Base-by-base conservation (phyloP, 2,113 vertebrate species). In the Pelecanus crispus region DNA sequence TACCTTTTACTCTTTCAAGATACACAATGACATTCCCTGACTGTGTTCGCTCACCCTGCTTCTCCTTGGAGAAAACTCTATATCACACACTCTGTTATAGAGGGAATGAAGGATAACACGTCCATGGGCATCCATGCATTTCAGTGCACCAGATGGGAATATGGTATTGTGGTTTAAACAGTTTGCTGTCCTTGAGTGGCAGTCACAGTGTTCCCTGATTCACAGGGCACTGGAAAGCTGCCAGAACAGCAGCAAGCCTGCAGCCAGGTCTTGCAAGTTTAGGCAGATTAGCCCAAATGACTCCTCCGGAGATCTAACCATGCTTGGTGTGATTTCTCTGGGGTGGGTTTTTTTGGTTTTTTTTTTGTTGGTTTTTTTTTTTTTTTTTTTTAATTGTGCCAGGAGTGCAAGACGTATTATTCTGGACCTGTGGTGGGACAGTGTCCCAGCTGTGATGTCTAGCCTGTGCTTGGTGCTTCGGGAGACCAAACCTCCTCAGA, bases 91-190 rank as follows among this genome's bases (percentile, higher is more conserved):
- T 88, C 59, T 73, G 2, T 81, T 91, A 62, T 19, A 84, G 59
- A 84, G 83, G 68, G 68, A 86, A 94, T 44, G 80, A 94, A 89
- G 91, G 86, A 74, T 88, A 92, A 50, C 80, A 91, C 2, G 0
- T 88, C 77, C 88, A 40, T 5, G 68, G 65, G 77, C 80, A 91
- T 59, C 81, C 94, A 40, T 92, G 95, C 93, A 78, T 95, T 92
- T 95, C 91, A 78, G 72, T 45, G 77, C 83, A 86, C 68, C 93
- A 95, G 95, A 95, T 91, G 86, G 96, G 89, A 94, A 95, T 94
- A 91, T 28, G 53, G 80, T 78, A 81, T 84, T 95, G 86, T 58
- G 59, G 52, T 95, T 95, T 92, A 91, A 95, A 89, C 38, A 62
- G 80, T 86, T 86, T 94, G 47, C 59, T 92, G 94, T 94, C 95